Percentiles rank a stretch among this genome's conserved stretches.
phyloP scores from a whole-genome alignment of 2,888 invertebrate species.

The Euplagia quadripunctaria region DNA sequence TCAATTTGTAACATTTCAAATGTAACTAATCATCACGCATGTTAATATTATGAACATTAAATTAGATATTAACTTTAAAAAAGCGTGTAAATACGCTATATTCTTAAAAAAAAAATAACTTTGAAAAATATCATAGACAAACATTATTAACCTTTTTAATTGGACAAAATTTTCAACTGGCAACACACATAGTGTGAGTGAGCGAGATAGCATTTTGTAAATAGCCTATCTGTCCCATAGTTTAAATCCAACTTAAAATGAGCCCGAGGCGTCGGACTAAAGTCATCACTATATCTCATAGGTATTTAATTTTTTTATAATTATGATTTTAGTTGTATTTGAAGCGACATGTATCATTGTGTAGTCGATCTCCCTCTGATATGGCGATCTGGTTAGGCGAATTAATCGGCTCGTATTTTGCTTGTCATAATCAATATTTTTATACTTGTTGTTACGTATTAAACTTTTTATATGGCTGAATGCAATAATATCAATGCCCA shows the following conservation, averaged over 20 bases:
- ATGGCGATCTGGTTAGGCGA: conserved; percentile 55
- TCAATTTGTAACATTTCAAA: conserved; percentile 37
- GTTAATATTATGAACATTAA: conserved; percentile 57
- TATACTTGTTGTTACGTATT: background rate
- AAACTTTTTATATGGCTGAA: background rate
- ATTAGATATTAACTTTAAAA: conserved; percentile 62
- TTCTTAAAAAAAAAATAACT: conserved; percentile 38
- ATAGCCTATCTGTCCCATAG: conserved; percentile 83
- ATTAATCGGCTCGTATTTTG: conserved; percentile 27
- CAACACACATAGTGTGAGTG: conserved; percentile 72
- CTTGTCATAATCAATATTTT: background rate
- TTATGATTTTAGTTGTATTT: conserved; percentile 74
- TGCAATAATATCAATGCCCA: background rate
- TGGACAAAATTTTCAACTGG: conserved; percentile 53
- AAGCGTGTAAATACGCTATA: conserved; percentile 41
- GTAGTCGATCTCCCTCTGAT: conserved; percentile 71
- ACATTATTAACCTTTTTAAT: conserved; percentile 30
- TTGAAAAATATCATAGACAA: conserved; percentile 43
- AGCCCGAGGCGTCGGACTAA: conserved; percentile 70
- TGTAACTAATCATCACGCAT: conserved; percentile 25
- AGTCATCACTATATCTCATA: conserved; percentile 87
- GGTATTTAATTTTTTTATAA: conserved; percentile 85
- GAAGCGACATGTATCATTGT: conserved; percentile 79
- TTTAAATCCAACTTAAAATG: conserved; percentile 80
- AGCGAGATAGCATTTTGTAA: conserved; percentile 85